phyloP scores from a whole-genome alignment of 2,797 vertebrate species.

The Peromyscus eremicus region DNA sequence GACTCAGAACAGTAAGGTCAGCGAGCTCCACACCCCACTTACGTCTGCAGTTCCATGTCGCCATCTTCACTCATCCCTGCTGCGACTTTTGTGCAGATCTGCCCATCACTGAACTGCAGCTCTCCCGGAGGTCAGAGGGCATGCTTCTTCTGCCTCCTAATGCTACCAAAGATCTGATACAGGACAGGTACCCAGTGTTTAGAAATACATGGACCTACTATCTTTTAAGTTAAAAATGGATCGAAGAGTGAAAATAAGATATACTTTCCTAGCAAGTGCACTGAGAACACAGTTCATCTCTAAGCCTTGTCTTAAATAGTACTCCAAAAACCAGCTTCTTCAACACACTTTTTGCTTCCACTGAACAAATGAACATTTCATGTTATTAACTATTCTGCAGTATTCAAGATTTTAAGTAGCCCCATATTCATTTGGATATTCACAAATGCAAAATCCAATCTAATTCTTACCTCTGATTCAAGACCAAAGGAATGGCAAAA shows the following conservation, averaged over 20 bases:
- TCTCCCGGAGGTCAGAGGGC: no score
- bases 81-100: neutral
- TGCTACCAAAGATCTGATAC: neutral
- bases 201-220: neutral
- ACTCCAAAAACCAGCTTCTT: slow-evolving; percentile 42
- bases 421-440: slow-evolving; percentile 22
- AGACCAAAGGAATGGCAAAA: slow-evolving; percentile 34
- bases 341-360: slow-evolving; percentile 20
- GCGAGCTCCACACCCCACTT: neutral
- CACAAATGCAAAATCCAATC: neutral
- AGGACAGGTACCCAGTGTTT: neutral
- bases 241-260: neutral
- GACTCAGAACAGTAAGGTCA: neutral
- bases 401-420: slow-evolving; percentile 7
- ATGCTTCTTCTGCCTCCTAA: neutral
- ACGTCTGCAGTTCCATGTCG: neutral
- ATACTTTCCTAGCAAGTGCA: neutral
- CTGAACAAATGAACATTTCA: slow-evolving; percentile 26
- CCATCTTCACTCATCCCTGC: neutral
- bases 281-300: neutral
- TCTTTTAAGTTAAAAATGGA: slow-evolving; percentile 21
- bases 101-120: neutral
- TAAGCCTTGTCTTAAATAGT: neutral
- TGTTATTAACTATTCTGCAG: slow-evolving; percentile 33
- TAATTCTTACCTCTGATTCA: slow-evolving; percentile 5